phyloP scores from a whole-genome alignment of 2,113 vertebrate species.

The Ploceus nigricollis region DNA sequence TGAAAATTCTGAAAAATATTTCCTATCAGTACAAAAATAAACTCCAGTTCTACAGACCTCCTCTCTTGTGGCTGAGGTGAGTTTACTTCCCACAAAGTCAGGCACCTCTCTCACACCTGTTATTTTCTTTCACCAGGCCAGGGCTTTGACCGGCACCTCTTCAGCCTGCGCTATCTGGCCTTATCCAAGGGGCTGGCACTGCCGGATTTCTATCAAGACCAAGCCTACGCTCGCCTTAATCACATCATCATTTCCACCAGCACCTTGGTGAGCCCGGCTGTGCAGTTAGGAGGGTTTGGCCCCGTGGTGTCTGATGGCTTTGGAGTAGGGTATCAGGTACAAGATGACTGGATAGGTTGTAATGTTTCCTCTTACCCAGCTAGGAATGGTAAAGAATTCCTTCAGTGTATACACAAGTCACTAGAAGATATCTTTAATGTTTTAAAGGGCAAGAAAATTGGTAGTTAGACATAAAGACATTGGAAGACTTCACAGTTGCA shows the following conservation, averaged over 20 bases:
- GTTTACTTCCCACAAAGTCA: background rate
- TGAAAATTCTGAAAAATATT: background rate
- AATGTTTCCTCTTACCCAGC: conserved; percentile 86
- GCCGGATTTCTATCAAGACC: conserved; percentile 84
- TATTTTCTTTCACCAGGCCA: conserved; percentile 78
- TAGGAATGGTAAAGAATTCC: conserved; percentile 84
- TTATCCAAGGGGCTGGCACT: conserved; percentile 70
- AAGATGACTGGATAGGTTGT: conserved; percentile 89
- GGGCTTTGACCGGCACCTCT: conserved; percentile 95
- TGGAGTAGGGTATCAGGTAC: conserved; percentile 86
- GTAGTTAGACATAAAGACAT: conserved; percentile 46
- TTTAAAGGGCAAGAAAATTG: conserved; percentile 82
- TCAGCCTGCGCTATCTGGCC: conserved; percentile 82
- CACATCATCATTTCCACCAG: conserved; percentile 96
- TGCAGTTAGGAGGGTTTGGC: conserved; percentile 88
- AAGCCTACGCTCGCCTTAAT: conserved; percentile 85
- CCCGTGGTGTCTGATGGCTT: conserved; percentile 93
- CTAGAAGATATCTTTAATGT: conserved; percentile 90
- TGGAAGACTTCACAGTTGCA: background rate
- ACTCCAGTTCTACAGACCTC: background rate
- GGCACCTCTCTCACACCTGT: background rate
- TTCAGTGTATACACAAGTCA: conserved; percentile 85
- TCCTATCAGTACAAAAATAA: background rate
- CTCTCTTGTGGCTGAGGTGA: background rate
- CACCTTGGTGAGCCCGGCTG: conserved; percentile 85